A percentile compares a stretch with the other conserved stretches of the same genome.
Conservation (phyloP, 2,113 vertebrate species). For the Hyperoodon ampullatus region DNA sequence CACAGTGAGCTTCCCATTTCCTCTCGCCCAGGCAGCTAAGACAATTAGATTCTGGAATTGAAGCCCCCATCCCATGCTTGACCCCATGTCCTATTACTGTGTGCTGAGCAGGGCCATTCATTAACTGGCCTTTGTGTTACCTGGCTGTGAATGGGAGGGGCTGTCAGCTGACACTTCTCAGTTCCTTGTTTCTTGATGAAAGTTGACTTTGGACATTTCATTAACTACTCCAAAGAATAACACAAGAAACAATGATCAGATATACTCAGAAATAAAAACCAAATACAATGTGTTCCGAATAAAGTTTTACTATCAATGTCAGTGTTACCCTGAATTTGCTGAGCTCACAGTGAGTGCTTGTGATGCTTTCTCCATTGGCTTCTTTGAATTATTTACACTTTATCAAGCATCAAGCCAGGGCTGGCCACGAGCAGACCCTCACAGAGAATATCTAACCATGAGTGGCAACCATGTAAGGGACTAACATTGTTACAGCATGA, state of each 20-base stretch:
- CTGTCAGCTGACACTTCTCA: not conserved
- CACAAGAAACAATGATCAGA: not conserved
- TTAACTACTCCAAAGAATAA: constrained; percentile 19
- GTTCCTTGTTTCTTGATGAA: not conserved
- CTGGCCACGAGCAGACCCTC: not conserved
- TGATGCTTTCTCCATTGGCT: not conserved
- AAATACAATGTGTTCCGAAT: not conserved
- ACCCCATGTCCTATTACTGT: not conserved
- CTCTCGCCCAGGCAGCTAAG: not conserved
- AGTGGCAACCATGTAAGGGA: not conserved
- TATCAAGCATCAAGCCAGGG: not conserved
- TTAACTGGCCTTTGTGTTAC: not conserved
- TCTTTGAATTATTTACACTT: not conserved
- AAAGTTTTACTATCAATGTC: not conserved
- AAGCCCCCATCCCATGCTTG: not conserved
- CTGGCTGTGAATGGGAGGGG: not conserved
- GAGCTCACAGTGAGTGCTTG: not conserved
- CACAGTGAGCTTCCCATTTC: not conserved
- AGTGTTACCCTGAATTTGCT: not conserved
- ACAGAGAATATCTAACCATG: not conserved
- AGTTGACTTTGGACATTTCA: constrained; percentile 11
- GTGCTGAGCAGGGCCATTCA: not conserved
- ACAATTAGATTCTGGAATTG: not conserved
- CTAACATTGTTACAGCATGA: not conserved
- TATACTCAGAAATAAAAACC: constrained; percentile 27